Percentiles rank a stretch among this genome's conserved stretches.
phyloP scores from a whole-genome alignment of 2,113 vertebrate genomes.

The Xiphophorus maculatus region DNA sequence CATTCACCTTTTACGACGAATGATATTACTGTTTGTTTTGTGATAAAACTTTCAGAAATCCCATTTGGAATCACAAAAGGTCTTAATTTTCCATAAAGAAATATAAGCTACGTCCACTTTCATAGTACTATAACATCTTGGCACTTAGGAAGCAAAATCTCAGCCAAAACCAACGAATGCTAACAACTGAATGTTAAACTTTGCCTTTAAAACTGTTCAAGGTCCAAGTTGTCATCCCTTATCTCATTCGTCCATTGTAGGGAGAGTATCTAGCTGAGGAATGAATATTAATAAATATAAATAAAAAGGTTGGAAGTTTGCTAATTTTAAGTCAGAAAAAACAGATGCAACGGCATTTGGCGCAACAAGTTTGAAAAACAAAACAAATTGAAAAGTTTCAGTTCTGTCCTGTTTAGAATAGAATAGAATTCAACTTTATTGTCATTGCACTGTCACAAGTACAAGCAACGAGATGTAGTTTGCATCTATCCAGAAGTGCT shows the following conservation, averaged over 20 bases:
- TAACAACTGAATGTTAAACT: background rate
- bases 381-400: background rate
- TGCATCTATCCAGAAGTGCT: too few relatives aligned
- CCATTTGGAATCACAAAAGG: background rate
- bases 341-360: background rate
- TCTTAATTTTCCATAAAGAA: slow-evolving; percentile 3
- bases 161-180: background rate
- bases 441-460: too few relatives aligned
- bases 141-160: background rate
- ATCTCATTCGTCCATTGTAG: background rate
- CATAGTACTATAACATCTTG: background rate
- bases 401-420: too few relatives aligned
- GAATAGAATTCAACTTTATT: too few relatives aligned
- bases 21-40: slow-evolving; percentile 15
- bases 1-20: slow-evolving; percentile 7
- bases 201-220: background rate
- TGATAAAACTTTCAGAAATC: slow-evolving; percentile 1
- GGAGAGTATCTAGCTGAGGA: background rate
- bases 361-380: background rate
- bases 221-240: background rate
- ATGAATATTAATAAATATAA: too few relatives aligned
- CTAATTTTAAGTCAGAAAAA: too few relatives aligned
- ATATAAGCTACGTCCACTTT: background rate
- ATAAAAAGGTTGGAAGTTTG: too few relatives aligned
- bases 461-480: too few relatives aligned